Base-by-base conservation (phyloP, 2,797 vertebrate genomes). In the Hydrolagus colliei region DNA sequence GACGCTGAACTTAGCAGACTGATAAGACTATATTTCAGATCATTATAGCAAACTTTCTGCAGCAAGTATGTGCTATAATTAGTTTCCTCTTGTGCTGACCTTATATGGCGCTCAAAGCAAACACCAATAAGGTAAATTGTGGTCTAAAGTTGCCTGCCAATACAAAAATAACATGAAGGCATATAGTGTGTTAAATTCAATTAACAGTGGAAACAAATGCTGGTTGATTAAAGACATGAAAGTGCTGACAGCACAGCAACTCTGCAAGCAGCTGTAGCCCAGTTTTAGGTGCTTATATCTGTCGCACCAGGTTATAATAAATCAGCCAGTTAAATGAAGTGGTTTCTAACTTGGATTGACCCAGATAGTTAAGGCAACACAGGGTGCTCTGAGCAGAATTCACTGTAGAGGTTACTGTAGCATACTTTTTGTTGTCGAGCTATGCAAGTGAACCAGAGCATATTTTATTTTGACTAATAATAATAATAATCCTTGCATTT, bases 141-240 rank as follows among this genome's bases (percentile, higher is more conserved):
- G 18, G 79, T 84, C 79, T 84, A 84, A 84, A 71, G 71, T 61
- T 61, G 75, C n/a, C 79, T 10, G 65, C 18, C 7, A 35, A 68
- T 71, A 67, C 79, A 71, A 71, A 84, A 68, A 71, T 84, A 84
- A 82, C 63, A 12, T 52, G 41, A 18, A 41, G 65, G 16, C 32
- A 71, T 84, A 20, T 9, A 71, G 16, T 84, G 71, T 63, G 4
- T 71, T 35, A 41, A 84, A 84, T 84, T 35, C 18, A 84, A 84
- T 84, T 71, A 84, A 71, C 67, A 68, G 27, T 41, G 79, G 79
- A 84, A 84, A 68, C 79, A 84, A 20, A 84, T 84, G 18, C 52
- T 41, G 35, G 32, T 71, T n/a, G 65, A 71, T 84, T 22, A 41
- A 68, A 52, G 41, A 52, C 41, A 52, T 52, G 6, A 52, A 52